These are phyloP conservation scores for Crossaster papposus DNA, from an alignment of 53 echinoderm and acorn worm species.

Conservation along the genomic window DNA sequence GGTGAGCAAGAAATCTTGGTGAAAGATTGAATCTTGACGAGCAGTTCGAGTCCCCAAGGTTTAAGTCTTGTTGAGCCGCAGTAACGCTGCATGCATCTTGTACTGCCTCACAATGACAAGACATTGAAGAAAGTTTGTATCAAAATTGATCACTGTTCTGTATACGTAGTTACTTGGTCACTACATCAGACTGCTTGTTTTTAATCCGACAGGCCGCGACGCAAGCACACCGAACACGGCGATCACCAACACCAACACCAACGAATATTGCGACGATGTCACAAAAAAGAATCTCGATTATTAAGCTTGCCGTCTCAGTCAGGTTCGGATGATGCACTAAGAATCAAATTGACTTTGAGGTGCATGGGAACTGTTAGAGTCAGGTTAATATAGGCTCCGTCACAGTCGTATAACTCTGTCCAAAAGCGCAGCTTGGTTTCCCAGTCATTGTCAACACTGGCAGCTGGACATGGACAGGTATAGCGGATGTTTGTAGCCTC, in stretches of 20 bases:
- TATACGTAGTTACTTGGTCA: neutral
- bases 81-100: no score
- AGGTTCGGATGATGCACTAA: neutral
- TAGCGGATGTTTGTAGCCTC: neutral
- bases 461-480: neutral
- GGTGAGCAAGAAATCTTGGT: no score
- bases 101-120: neutral
- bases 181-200: neutral
- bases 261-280: slow-evolving; percentile 17
- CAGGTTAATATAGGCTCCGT: neutral
- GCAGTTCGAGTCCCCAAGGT: no score
- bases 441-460: slow-evolving; percentile 15
- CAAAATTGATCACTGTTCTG: neutral
- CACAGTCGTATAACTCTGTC: neutral
- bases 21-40: no score
- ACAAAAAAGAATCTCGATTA: neutral
- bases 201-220: neutral
- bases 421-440: slow-evolving; percentile 31
- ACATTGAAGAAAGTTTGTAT: neutral
- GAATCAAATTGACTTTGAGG: neutral
- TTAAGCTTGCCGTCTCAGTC: neutral
- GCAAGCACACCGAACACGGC: neutral
- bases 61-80: no score
- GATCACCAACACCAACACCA: neutral
- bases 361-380: neutral